These are phyloP conservation scores for Ptilorrhoa leucosticta DNA, from an alignment of 2,113 vertebrate genomes.

Conservation along the genomic window DNA sequence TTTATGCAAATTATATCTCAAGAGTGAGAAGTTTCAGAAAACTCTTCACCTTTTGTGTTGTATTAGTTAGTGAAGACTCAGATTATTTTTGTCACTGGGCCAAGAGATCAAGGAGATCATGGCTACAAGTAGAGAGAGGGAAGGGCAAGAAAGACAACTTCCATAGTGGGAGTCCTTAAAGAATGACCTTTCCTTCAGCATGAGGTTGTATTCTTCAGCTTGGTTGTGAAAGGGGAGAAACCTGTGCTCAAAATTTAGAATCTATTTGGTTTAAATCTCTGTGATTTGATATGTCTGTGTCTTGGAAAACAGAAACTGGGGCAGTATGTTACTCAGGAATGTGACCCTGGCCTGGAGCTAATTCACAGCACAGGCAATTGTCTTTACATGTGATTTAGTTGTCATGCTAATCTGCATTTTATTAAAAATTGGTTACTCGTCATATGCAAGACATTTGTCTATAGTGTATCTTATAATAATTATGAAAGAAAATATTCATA, in stretches of 20 bases:
- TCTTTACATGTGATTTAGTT: background rate
- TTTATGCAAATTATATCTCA: background rate
- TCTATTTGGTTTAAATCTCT: background rate
- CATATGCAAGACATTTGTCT: background rate
- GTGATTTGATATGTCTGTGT: background rate
- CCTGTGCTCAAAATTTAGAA: background rate
- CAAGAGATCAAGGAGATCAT: background rate
- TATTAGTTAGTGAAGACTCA: background rate
- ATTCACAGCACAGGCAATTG: background rate
- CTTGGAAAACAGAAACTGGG: background rate
- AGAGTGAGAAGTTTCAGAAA: background rate
- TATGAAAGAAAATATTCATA: background rate
- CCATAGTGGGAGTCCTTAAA: background rate
- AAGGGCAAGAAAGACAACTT: background rate
- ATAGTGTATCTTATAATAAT: background rate
- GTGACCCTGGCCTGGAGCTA: background rate
- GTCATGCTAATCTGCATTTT: background rate
- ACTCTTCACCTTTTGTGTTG: background rate
- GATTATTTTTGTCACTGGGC: background rate
- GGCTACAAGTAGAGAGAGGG: background rate
- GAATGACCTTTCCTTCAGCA: background rate
- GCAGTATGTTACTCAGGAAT: background rate
- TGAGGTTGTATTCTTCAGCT: background rate
- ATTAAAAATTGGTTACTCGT: background rate
- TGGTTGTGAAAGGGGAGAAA: background rate